Conservation (phyloP, 2,113 vertebrate genomes). For the Nibea albiflora region DNA sequence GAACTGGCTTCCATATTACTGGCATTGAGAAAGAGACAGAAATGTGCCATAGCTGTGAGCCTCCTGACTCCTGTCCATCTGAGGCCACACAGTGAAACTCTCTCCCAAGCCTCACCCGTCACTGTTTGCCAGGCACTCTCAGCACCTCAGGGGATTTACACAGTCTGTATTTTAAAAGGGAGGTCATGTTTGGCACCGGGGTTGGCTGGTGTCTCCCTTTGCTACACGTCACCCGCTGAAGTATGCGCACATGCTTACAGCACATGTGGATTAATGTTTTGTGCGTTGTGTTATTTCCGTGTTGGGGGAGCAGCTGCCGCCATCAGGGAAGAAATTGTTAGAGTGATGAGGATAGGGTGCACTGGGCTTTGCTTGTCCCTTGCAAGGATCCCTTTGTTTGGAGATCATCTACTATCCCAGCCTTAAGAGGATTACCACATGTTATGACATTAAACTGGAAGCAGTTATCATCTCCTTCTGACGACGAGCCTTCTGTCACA, state of each 20-base stretch:
- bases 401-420: constrained; percentile 66
- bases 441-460: constrained; percentile 74
- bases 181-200: constrained; percentile 33
- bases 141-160: constrained; percentile 28
- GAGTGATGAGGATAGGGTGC: constrained; percentile 18
- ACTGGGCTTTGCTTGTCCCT: constrained; percentile 26
- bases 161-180: constrained; percentile 31
- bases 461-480: constrained; percentile 56
- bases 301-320: constrained; percentile 1
- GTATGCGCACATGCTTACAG: neutral
- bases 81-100: constrained; percentile 3
- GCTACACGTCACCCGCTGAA: constrained; percentile 7
- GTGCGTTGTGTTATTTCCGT: constrained; percentile 10
- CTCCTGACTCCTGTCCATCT: neutral
- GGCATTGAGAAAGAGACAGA: neutral
- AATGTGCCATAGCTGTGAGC: neutral
- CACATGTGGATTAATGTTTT: neutral
- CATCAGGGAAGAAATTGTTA: neutral
- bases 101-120: neutral
- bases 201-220: neutral
- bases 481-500: constrained; percentile 24
- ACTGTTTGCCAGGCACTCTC: constrained; percentile 24
- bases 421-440: constrained; percentile 78
- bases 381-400: constrained; percentile 65
- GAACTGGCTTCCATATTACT: neutral